phyloP scores from a whole-genome alignment of 2,888 invertebrate genomes.

The Beris chalybata region DNA sequence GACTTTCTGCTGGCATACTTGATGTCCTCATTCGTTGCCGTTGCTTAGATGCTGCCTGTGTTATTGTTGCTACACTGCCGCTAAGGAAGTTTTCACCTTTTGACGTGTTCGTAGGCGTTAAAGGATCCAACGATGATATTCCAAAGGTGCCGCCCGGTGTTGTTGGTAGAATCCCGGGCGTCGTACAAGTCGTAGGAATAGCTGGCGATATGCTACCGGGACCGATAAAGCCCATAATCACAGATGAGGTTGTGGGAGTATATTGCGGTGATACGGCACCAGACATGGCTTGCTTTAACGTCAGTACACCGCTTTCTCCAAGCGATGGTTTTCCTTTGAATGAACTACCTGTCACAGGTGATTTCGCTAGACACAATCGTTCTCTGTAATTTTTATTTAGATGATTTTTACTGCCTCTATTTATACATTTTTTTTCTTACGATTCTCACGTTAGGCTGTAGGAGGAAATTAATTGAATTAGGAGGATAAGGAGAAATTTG shows the following conservation, averaged over 20 bases:
- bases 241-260: constrained; percentile 40
- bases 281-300: constrained; percentile 54
- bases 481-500: too few species aligned
- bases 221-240: constrained; percentile 37
- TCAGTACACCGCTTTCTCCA: constrained; percentile 41
- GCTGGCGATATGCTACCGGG: constrained; percentile 33
- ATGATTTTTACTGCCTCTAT: too few species aligned
- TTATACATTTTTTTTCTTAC: too few species aligned
- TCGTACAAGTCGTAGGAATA: constrained; percentile 19
- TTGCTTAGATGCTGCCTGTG: constrained; percentile 42
- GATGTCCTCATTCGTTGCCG: constrained; percentile 53
- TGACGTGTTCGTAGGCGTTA: constrained; percentile 28
- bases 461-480: too few species aligned
- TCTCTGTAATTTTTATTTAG: constrained; percentile 45
- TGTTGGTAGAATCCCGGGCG: constrained; percentile 45
- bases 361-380: constrained; percentile 48
- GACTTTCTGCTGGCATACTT: constrained; percentile 55
- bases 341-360: constrained; percentile 43
- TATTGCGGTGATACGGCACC: constrained; percentile 55
- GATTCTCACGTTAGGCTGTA: too few species aligned
- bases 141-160: constrained; percentile 36
- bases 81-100: constrained; percentile 30
- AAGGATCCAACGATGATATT: background rate
- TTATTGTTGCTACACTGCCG: constrained; percentile 24
- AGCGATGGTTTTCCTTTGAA: constrained; percentile 24